Evolutionary conservation across 2,888 invertebrate species (phyloP), one percentile per base, ranked within the genome.

Genomic region (Torymus tubicola): DNA sequence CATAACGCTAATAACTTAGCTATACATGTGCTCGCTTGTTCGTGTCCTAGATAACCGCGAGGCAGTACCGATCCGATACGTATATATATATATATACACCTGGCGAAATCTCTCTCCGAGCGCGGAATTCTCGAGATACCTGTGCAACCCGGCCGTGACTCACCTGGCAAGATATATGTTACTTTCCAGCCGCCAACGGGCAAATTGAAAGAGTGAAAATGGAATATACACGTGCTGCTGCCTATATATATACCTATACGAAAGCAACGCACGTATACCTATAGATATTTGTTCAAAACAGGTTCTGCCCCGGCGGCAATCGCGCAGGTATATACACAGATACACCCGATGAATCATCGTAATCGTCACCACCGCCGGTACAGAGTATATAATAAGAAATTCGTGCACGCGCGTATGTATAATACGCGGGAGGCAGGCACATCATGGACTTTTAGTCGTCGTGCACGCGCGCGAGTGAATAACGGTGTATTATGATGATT

Each of bases 291-390:
- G 57, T 64, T 65, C 52, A 21, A 64, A 75, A 68, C 75, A 58
- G 67, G 75, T 75, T 75, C 60, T 24, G 31, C n/a, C 31, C 52
- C 16, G 53, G 53, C 53, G 53, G 42, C 63, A 69, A 52, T 10
- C 13, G 21, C 31, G 52, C 11, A n/a, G 2, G 69, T 70, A 70
- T 70, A 21, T 61, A 61, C 68, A n/a, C 63, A 69, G 65, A 53
- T 67, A 68, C 53, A 61, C 16, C 18, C 18, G 77, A 77, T 77
- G 77, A 77, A 55, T 70, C 77, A 77, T 70, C 69, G 52, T 24
- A 2, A 24, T 3, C 52, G 53, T 42, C 63, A 61, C 60, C 16
- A 16, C 21, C 3, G 52, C 11, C n/a, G 2, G 69, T 70, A 69
- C 64, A 21, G 69, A 53, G 60, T 64, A 61, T 53, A 18, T 31